Conservation (phyloP, 1,140 invertebrate genomes). For the Contarinia nasturtii region DNA sequence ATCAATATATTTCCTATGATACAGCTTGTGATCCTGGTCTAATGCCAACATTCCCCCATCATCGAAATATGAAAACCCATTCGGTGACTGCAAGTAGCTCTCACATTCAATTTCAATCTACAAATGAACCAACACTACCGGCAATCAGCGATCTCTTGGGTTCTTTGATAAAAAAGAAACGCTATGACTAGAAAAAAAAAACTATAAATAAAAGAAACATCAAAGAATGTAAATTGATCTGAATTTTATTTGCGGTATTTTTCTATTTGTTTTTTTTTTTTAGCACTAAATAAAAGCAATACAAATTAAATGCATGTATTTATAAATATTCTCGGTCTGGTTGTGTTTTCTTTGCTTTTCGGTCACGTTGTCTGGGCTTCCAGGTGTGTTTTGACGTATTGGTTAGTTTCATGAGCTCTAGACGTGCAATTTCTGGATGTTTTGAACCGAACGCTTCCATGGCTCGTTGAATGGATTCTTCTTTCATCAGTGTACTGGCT, state of each 20-base stretch:
- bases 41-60: constrained; percentile 94
- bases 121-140: constrained; percentile 37
- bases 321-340: constrained; percentile 57
- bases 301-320: constrained; percentile 9
- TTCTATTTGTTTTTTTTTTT: too few relatives aligned
- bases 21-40: constrained; percentile 84
- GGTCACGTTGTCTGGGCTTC: constrained; percentile 47
- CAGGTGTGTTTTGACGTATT: constrained; percentile 63
- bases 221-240: too few relatives aligned
- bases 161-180: constrained; percentile 48
- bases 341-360: constrained; percentile 39
- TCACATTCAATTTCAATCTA: constrained; percentile 40
- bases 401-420: constrained; percentile 54
- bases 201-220: neutral
- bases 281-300: too few relatives aligned
- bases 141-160: constrained; percentile 59
- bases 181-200: constrained; percentile 29
- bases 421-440: constrained; percentile 32
- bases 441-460: constrained; percentile 42
- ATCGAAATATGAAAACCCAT: constrained; percentile 64
- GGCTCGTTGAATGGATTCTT: constrained; percentile 36
- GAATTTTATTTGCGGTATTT: neutral
- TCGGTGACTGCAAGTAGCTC: constrained; percentile 23
- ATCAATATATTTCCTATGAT: constrained; percentile 18
- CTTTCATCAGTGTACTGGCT: constrained; percentile 35